A percentile compares a stretch with the other conserved stretches of the same genome.
phyloP scores from a whole-genome alignment of 1,140 invertebrate genomes.

The Drosophila gunungcola region DNA sequence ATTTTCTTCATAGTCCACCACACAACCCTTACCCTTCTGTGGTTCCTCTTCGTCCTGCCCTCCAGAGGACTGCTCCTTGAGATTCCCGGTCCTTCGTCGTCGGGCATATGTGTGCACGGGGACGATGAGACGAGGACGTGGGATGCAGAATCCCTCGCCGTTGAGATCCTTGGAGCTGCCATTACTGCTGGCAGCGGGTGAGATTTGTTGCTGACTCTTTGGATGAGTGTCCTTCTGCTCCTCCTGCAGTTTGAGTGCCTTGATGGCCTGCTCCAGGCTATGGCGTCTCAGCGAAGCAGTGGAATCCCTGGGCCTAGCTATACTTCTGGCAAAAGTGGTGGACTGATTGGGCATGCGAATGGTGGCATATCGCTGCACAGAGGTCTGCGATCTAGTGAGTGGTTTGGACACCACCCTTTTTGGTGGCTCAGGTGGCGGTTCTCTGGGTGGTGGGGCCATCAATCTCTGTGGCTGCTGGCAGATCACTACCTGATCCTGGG shows the following conservation, averaged over 20 bases:
- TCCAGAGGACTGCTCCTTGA: conserved; percentile 76
- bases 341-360: conserved; percentile 69
- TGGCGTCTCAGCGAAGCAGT: conserved; percentile 27
- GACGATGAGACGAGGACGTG: conserved; percentile 92
- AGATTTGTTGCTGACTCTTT: conserved; percentile 38
- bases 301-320: neutral
- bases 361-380: conserved; percentile 70
- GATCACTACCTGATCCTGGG: conserved; percentile 53
- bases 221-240: neutral
- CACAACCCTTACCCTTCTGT: conserved; percentile 52
- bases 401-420: conserved; percentile 38
- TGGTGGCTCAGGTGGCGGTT: conserved; percentile 64
- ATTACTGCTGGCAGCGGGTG: conserved; percentile 62
- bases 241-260: conserved; percentile 41
- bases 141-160: conserved; percentile 90
- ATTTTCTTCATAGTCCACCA: too few species aligned
- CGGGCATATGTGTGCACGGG: conserved; percentile 94
- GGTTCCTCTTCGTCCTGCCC: conserved; percentile 33
- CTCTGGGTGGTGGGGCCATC: conserved; percentile 56
- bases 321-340: conserved; percentile 39
- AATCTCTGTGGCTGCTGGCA: conserved; percentile 70
- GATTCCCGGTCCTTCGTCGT: conserved; percentile 91
- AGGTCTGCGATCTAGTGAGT: conserved; percentile 57
- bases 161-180: conserved; percentile 78
- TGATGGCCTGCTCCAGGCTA: conserved; percentile 63